phyloP scores from a whole-genome alignment of 2,888 invertebrate species.

The Caenorhabditis zanzibari region DNA sequence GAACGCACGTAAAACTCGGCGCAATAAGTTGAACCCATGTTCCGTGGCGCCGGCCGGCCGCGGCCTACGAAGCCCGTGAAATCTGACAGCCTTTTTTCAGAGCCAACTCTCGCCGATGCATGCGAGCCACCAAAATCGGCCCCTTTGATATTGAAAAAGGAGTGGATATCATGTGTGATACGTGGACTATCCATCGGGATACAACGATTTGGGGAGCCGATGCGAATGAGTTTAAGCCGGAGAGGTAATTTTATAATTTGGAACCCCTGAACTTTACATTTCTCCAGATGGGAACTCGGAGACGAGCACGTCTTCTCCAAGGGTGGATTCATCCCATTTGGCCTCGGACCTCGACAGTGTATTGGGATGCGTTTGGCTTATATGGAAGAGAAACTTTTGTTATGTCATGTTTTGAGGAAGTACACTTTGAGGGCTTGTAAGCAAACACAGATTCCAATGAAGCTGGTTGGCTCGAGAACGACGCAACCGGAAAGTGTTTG shows the following conservation, averaged over 20 bases:
- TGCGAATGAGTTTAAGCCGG: constrained; percentile 64
- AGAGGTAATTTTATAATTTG: constrained; percentile 42
- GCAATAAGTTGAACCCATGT: neutral
- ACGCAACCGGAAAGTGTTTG: constrained; percentile 33
- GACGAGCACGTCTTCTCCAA: constrained; percentile 40
- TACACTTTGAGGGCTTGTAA: constrained; percentile 61
- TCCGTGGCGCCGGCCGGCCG: no score
- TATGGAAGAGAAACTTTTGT: constrained; percentile 77
- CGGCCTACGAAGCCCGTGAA: no score
- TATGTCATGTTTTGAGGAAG: constrained; percentile 69
- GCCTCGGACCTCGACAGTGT: constrained; percentile 68
- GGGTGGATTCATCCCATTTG: constrained; percentile 65
- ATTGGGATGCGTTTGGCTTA: constrained; percentile 57
- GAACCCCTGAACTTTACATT: neutral
- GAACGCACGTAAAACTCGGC: neutral
- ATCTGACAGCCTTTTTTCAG: no score
- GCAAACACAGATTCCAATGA: constrained; percentile 61
- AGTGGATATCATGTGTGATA: constrained; percentile 63
- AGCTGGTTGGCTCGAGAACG: constrained; percentile 49
- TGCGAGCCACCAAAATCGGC: constrained; percentile 71
- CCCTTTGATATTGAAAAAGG: constrained; percentile 68
- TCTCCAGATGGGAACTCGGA: constrained; percentile 69
- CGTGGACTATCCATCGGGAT: constrained; percentile 46
- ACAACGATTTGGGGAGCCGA: constrained; percentile 71
- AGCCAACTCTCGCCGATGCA: constrained; percentile 40